A percentile compares a stretch with the other conserved stretches of the same genome.
Conservation (phyloP, 1,140 invertebrate species). For the Danaus plexippus region DNA sequence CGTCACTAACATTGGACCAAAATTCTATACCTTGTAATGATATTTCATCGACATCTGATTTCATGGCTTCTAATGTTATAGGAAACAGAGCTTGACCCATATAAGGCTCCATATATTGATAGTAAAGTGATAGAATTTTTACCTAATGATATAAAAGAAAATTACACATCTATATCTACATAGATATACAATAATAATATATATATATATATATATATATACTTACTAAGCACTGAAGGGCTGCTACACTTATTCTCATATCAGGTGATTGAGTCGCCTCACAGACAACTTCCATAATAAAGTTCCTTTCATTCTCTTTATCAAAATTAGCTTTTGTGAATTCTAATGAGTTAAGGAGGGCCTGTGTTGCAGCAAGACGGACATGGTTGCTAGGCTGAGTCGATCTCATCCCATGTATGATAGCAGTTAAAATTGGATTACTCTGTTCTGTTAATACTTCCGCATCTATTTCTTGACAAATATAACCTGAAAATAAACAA, state of each 20-base stretch:
- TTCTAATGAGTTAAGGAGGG: conserved; percentile 97
- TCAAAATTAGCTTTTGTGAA: conserved; percentile 99
- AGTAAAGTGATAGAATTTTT: conserved; percentile 99
- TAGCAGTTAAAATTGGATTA: conserved; percentile 98
- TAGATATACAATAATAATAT: neutral
- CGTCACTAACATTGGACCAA: conserved; percentile 99
- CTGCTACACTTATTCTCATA: conserved; percentile 92
- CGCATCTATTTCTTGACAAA: conserved; percentile 88
- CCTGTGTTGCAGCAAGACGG: conserved; percentile 94
- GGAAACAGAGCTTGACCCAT: conserved; percentile 99
- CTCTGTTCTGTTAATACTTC: conserved; percentile 92
- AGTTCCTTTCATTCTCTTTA: conserved; percentile 96
- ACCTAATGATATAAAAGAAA: conserved; percentile 39
- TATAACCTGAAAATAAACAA: conserved; percentile 72
- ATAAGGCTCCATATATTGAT: conserved; percentile 99
- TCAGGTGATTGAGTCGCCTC: conserved; percentile 89
- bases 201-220: conserved; percentile 1
- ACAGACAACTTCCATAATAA: conserved; percentile 99
- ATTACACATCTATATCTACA: conserved; percentile 1
- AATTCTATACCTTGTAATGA: conserved; percentile 99
- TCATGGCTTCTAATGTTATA: conserved; percentile 99
- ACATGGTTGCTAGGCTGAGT: conserved; percentile 88
- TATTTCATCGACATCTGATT: conserved; percentile 95
- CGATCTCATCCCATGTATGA: conserved; percentile 97
- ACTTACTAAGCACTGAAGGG: conserved; percentile 95